Evolutionary conservation across 2,113 vertebrate genomes (phyloP).

Genomic region (Todiramphus saurophagus): DNA sequence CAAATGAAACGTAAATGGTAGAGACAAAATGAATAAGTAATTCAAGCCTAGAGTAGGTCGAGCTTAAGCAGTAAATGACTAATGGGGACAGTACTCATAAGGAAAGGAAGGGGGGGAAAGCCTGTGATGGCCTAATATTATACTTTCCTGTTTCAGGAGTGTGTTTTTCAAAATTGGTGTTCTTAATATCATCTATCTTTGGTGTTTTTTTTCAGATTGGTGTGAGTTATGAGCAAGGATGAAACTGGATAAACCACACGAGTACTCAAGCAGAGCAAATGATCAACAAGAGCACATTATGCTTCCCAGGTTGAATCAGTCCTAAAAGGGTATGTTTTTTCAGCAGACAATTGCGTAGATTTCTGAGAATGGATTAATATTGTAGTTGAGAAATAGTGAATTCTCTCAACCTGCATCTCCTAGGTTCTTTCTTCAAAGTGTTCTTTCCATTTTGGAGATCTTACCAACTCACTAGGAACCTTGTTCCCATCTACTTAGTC

Average conservation of each 20-base stretch:
- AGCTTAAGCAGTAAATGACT: background rate
- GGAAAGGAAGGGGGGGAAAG: background rate
- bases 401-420: background rate
- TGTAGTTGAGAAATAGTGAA: background rate
- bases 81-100: background rate
- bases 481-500: background rate
- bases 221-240: background rate
- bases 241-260: background rate
- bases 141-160: background rate
- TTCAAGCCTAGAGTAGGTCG: background rate
- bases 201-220: background rate
- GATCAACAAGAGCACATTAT: background rate
- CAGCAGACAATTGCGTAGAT: background rate
- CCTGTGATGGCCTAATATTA: too few species aligned
- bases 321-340: background rate
- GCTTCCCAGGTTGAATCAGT: background rate
- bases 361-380: background rate
- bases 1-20: background rate
- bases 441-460: background rate
- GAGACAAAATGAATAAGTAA: background rate
- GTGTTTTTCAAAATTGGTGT: background rate
- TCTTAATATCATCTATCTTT: background rate
- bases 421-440: background rate
- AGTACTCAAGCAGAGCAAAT: background rate
- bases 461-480: background rate